phyloP scores from a whole-genome alignment of 2,797 vertebrate genomes.

The Catostomus latipinnis region DNA sequence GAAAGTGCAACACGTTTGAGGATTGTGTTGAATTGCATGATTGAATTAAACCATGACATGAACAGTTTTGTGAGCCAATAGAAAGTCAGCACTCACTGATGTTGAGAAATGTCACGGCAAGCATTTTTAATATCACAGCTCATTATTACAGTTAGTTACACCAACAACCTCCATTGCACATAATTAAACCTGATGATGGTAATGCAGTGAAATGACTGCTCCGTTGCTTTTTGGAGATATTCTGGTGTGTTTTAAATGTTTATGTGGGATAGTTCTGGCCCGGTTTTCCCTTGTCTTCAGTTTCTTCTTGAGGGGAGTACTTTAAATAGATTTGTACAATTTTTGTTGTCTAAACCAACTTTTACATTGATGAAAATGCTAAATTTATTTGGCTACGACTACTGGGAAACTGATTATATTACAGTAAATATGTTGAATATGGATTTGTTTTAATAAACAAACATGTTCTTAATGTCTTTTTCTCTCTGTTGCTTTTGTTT shows the following conservation, averaged over 20 bases:
- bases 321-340: constrained; percentile 85
- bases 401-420: constrained; percentile 72
- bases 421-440: constrained; percentile 83
- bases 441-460: constrained; percentile 90
- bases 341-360: constrained; percentile 81
- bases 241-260: constrained; percentile 38
- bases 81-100: not conserved
- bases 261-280: constrained; percentile 37
- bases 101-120: not conserved
- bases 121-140: constrained; percentile 6
- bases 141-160: constrained; percentile 15
- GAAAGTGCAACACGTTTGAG: not conserved
- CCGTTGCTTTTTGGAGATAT: constrained; percentile 34
- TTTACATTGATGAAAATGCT: constrained; percentile 69
- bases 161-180: constrained; percentile 38
- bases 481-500: not conserved
- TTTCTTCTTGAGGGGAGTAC: constrained; percentile 45
- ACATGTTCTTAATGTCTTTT: constrained; percentile 84
- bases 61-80: not conserved
- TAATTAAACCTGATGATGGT: constrained; percentile 26
- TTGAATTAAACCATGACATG: constrained; percentile 1
- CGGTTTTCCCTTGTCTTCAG: constrained; percentile 11
- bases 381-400: constrained; percentile 48
- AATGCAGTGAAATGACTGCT: constrained; percentile 20
- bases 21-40: constrained; percentile 11